Base-by-base conservation (phyloP, 2,888 invertebrate genomes). In the Chromoteleia sp. region DNA sequence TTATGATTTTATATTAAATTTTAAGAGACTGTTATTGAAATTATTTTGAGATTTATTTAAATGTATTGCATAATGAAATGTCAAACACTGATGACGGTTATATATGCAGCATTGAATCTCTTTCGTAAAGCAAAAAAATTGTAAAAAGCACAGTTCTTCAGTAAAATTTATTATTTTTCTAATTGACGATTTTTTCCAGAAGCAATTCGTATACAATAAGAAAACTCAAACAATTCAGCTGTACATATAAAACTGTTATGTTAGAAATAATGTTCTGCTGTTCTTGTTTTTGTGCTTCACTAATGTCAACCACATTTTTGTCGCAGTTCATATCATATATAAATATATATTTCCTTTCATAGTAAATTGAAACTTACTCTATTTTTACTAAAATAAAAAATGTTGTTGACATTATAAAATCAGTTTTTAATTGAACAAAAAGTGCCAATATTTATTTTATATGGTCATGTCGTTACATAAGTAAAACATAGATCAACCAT, bases 271-370 rank as follows among this genome's bases (percentile, higher is more conserved):
- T n/a, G n/a, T 33, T 10, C n/a, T 5, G 5, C 54, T 36, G 19
- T 54, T 25, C n/a, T 25, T 17, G 19, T 54, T 54, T 19, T 33
- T 17, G 7, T 36, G 33, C 54, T 19, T 12, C 19, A 36, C 8
- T 54, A 54, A 54, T 36, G 54, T 54, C 54, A 54, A 54, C 36
- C 14, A 36, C 19, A 36, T 54, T 54, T 54, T n/a, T 19, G 36
- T 54, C 4, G 14, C 19, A 1, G n/a, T 25, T 33, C 33, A 33
- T 33, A 6, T 17, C 12, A 10, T 15, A n/a, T n/a, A n/a, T 25
- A 25, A 4, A 2, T 25, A 4, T 25, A 25, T 25, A 4, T 25
- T 25, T 54, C 36, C 10, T 54, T n/a, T 43, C 14, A 17, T 14
- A 29, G n/a, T 21, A 6, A 52, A 10, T 54, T 54, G 10, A 36